Base-by-base conservation (phyloP, 2,113 vertebrate species). In the Myodes glareolus region DNA sequence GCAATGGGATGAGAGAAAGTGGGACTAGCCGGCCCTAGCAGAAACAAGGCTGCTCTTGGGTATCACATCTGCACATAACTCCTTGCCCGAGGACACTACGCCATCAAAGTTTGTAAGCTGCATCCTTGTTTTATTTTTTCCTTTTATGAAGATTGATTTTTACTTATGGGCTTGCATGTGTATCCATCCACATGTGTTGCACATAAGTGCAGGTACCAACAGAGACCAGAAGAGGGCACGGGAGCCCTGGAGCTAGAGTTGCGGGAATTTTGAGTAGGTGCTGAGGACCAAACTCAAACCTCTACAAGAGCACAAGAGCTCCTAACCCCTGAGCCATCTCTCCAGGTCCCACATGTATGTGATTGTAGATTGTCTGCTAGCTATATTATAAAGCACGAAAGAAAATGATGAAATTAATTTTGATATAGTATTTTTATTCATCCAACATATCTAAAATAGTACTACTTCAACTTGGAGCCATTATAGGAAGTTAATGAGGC, bases 401-500 rank as follows among this genome's bases (percentile, higher is more conserved):
- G 7, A 81, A 94, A 68, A 1, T 0, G 17, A 29, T 50, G n/a
- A 77, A 90, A 82, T 52, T 88, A 90, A 92, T 85, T 76, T 84
- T 63, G 67, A 85, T 91, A 65, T 47, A 77, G 52, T 80, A 27
- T 84, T 95, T 94, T 90, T 92, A 68, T 73, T 94, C 94, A 92
- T 89, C 13, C 36, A 92, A 63, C 47, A 52, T 91, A 63, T 90
- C 45, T 21, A 80, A 94, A 89, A 33, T 31, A 85, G 50, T 85
- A 70, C 39, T 96, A 77, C 72, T 94, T 93, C 19, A 93, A 80
- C 21, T 50, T 80, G 1, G 39, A 75, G 88, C 75, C 17, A 50
- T n/a, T 76, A 75, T 47, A 50, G 29, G 78, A 95, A 85, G 68
- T 58, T 73, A 86, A 33, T 39, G 61, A 87, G 27, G 9, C 91